A percentile compares a stretch with the other conserved stretches of the same genome.
phyloP scores from a whole-genome alignment of 2,113 vertebrate species.

The Megaceryle maxima region DNA sequence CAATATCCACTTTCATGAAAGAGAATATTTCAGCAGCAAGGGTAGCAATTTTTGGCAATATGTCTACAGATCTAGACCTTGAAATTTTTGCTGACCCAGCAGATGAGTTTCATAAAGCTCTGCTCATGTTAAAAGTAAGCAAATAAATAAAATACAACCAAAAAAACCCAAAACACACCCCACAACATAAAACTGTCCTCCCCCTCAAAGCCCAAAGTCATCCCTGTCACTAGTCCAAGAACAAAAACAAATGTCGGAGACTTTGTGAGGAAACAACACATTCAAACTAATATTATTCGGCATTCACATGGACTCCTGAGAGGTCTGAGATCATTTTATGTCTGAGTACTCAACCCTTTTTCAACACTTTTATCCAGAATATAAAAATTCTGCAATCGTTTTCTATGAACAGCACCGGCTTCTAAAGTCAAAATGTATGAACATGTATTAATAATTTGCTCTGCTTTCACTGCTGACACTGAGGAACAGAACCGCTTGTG shows the following conservation, averaged over 20 bases:
- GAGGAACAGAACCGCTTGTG: background rate
- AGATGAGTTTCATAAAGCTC: background rate
- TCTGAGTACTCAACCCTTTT: background rate
- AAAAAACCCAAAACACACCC: background rate
- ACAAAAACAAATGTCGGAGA: background rate
- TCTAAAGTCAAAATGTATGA: background rate
- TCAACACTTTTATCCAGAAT: background rate
- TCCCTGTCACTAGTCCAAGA: background rate
- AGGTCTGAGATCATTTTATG: background rate
- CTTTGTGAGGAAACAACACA: background rate
- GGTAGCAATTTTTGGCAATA: background rate
- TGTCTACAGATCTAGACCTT: background rate
- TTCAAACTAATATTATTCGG: background rate
- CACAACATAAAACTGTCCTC: background rate
- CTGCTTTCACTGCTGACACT: background rate
- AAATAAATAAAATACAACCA: background rate
- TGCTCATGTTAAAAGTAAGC: background rate
- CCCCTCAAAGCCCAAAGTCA: background rate
- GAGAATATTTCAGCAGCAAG: constrained; percentile 24
- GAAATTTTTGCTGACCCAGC: background rate
- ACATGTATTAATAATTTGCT: background rate
- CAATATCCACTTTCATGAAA: background rate
- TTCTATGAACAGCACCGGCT: background rate
- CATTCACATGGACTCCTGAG: background rate
- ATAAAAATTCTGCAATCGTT: background rate